These are phyloP conservation scores for Cryptocheilus praepositus DNA, from an alignment of 2,888 invertebrate genomes.

Conservation along the genomic window DNA sequence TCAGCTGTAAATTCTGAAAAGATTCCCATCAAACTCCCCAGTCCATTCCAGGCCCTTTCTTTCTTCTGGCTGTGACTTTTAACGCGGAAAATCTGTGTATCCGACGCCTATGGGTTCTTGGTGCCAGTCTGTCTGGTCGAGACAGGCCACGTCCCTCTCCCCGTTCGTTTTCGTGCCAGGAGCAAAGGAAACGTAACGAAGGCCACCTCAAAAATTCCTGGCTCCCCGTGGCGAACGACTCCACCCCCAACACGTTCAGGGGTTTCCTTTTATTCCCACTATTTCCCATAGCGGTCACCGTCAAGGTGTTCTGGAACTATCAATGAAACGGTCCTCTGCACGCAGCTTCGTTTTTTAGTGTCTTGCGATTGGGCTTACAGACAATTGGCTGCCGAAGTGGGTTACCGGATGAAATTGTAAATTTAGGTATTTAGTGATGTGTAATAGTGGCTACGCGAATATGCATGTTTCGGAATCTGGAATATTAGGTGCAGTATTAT, in stretches of 20 bases:
- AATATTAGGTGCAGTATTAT: too few relatives aligned
- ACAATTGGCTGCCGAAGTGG: too few relatives aligned
- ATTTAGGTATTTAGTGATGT: too few relatives aligned
- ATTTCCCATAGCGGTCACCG: conserved; percentile 36
- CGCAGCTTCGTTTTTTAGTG: not conserved
- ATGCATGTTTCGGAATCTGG: too few relatives aligned
- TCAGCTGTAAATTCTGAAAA: too few relatives aligned
- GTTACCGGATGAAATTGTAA: too few relatives aligned
- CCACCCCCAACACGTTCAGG: conserved; percentile 52
- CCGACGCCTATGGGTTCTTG: conserved; percentile 53
- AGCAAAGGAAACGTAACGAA: conserved; percentile 59
- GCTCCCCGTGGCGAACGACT: conserved; percentile 56
- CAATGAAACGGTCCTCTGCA: conserved; percentile 34
- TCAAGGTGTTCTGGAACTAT: conserved; percentile 29
- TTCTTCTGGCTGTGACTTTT: conserved; percentile 1
- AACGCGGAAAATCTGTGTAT: not conserved
- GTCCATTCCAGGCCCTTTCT: too few relatives aligned
- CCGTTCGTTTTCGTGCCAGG: conserved; percentile 40
- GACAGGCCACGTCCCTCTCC: conserved; percentile 33
- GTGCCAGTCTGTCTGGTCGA: conserved; percentile 65
- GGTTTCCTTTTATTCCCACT: conserved; percentile 36
- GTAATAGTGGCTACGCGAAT: too few relatives aligned
- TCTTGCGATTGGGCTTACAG: not conserved
- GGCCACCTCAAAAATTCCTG: conserved; percentile 63
- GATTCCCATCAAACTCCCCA: too few relatives aligned